Evolutionary conservation across 2,888 invertebrate genomes (phyloP), one percentile per base, ranked within the genome.

Genomic region (Piscicola geometra): DNA sequence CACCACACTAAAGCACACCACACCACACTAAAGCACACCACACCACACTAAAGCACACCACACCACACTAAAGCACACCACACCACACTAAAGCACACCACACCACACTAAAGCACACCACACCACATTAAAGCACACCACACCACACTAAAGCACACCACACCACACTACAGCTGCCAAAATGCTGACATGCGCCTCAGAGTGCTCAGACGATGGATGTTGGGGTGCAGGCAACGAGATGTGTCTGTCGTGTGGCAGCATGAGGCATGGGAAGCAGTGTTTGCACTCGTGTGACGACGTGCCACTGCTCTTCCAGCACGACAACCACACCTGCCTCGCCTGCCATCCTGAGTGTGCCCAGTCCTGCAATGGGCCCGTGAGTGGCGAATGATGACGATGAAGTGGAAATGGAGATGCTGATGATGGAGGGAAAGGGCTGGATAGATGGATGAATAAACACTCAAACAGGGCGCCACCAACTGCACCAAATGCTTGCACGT

Each of bases 191-290:
- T 98, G 97, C 85, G 91, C 94, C 84, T 87, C 89, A 33, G 91
- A 96, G 86, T 98, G 97, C 84, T 92, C 92, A 0, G 84, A 87
- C 1, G 91, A 93, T 80, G 97, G 98, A 25, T 98, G 98, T 86
- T 98, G 98, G 98, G 96, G 96, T 1, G 89, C 91, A 0, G 94
- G 93, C 18, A 88, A 92, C 0, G 90, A 91, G 80, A 92, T 94
- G 83, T 98, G 98, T 86, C 88, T 97, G 30, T 90, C 91, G 75
- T 98, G 98, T 86, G 90, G 90, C 80, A 91, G 93, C 83, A 94
- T 90, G 84, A 80, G 78, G 47, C 77, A 81, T n/a, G 75, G 64
- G 9, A 70, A 73, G 12, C 32, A 30, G 25, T 84, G 84, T 76
- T 75, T 84, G 1, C 76, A 72, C 1, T 78, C 77, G 15, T 84